Percentiles rank a stretch among this genome's conserved stretches.
Evolutionary conservation across 2,113 vertebrate species (phyloP).

Genomic region (Coptodon rendalli): DNA sequence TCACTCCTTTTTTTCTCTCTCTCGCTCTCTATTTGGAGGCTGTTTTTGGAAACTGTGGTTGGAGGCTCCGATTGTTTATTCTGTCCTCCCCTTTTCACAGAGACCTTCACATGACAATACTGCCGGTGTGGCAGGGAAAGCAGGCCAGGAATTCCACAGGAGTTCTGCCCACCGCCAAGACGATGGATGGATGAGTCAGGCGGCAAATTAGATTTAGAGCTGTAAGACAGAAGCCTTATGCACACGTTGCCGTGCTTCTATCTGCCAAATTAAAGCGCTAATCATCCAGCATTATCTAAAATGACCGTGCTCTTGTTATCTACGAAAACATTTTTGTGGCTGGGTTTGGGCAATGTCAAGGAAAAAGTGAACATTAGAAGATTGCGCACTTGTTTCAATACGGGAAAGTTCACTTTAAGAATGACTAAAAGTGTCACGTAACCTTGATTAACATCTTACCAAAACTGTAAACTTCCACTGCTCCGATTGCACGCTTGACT

Average conservation of each 20-base stretch:
- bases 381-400: background rate
- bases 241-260: background rate
- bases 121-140: slow-evolving; percentile 26
- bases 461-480: background rate
- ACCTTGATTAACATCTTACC: background rate
- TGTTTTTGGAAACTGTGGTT: slow-evolving; percentile 56
- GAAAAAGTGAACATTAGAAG: background rate
- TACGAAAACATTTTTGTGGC: background rate
- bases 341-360: background rate
- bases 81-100: slow-evolving; percentile 35
- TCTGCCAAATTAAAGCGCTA: background rate
- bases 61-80: slow-evolving; percentile 43
- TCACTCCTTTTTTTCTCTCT: slow-evolving; percentile 3
- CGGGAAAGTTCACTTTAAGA: background rate
- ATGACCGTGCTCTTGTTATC: background rate
- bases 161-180: slow-evolving; percentile 7
- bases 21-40: background rate
- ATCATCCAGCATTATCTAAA: background rate
- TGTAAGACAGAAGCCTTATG: background rate
- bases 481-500: background rate
- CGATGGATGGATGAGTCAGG: background rate
- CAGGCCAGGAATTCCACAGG: slow-evolving; percentile 28
- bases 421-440: background rate
- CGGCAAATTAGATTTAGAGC: background rate
- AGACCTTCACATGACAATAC: slow-evolving; percentile 51